Evolutionary conservation across 2,888 invertebrate genomes (phyloP).

Genomic region (Bursaphelenchus okinawaensis): DNA sequence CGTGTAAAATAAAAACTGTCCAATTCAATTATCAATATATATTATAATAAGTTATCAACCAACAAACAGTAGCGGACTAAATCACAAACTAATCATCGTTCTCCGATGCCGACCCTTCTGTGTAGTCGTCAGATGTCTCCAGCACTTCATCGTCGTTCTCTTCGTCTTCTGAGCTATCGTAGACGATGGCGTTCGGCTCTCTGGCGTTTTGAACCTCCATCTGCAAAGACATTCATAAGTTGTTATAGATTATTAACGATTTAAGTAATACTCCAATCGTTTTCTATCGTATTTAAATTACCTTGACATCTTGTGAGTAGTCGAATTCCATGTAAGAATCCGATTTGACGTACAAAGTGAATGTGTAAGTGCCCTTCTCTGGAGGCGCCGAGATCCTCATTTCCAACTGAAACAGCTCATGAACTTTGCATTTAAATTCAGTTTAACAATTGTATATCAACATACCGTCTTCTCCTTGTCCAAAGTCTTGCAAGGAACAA

Average conservation of each 20-base stretch:
- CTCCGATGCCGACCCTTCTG: conserved; percentile 30
- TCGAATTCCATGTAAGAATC: conserved; percentile 97
- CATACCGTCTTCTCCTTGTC: conserved; percentile 68
- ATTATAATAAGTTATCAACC: neutral
- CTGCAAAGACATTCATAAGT: conserved; percentile 16
- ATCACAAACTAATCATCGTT: conserved; percentile 14
- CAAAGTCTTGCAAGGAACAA: conserved; percentile 86
- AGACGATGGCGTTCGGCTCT: conserved; percentile 24
- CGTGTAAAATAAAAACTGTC: neutral
- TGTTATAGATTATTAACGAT: neutral
- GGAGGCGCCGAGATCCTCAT: conserved; percentile 91
- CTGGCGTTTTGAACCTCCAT: conserved; percentile 29
- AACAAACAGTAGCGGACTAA: neutral
- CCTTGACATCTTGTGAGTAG: conserved; percentile 85
- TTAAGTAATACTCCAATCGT: no score
- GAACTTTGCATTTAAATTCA: no score
- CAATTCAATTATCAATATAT: neutral
- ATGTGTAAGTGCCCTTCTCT: conserved; percentile 77
- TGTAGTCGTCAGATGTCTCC: conserved; percentile 25
- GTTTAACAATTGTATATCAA: conserved; percentile 9
- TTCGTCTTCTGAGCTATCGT: conserved; percentile 31
- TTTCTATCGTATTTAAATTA: no score
- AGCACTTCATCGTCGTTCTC: conserved; percentile 11
- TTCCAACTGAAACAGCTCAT: conserved; percentile 63
- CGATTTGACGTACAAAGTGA: conserved; percentile 78